A percentile compares a stretch with the other conserved stretches of the same genome.
Conservation (phyloP, 2,797 vertebrate genomes). For the Myripristis jacobus region DNA sequence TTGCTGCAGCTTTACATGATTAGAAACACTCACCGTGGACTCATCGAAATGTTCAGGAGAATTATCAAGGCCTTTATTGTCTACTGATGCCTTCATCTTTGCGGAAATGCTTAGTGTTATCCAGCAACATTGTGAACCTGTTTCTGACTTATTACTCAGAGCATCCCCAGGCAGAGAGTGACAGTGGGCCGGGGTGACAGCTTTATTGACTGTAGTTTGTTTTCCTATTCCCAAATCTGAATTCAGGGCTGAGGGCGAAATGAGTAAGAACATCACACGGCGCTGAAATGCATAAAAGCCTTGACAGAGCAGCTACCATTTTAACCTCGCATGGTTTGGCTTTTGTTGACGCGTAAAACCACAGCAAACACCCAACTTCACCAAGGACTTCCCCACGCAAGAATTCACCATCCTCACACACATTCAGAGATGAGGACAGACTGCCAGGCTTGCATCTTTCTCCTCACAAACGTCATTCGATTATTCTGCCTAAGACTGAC, state of each 20-base stretch:
- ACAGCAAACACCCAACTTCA: slow-evolving; percentile 41
- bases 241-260: not conserved
- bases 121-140: not conserved
- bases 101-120: not conserved
- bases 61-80: not conserved
- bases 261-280: not conserved
- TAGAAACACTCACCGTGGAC: not conserved
- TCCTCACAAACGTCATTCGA: no score
- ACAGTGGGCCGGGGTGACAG: not conserved
- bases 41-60: not conserved
- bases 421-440: not conserved
- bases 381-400: slow-evolving; percentile 7
- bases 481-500: not conserved
- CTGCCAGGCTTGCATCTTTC: not conserved
- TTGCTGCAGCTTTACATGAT: slow-evolving; percentile 2
- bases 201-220: not conserved
- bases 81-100: not conserved
- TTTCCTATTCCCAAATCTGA: slow-evolving; percentile 2
- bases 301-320: not conserved
- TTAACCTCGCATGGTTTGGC: not conserved
- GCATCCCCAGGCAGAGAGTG: not conserved
- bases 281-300: slow-evolving; percentile 12
- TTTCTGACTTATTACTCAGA: not conserved
- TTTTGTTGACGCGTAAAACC: slow-evolving; percentile 33
- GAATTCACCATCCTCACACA: not conserved